Evolutionary conservation across 2,888 invertebrate species (phyloP), one percentile per base, ranked within the genome.

Genomic region (Rhamnusium bicolor): DNA sequence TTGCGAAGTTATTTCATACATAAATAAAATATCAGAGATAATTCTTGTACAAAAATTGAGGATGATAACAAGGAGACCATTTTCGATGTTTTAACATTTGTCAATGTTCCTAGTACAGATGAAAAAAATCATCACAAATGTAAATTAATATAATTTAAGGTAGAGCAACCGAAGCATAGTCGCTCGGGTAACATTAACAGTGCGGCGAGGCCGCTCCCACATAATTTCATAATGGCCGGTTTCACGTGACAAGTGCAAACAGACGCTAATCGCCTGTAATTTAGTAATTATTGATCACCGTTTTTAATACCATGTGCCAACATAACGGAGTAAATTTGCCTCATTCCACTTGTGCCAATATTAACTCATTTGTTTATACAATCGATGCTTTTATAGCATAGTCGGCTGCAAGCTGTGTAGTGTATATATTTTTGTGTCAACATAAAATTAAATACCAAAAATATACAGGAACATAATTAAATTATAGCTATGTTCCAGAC

Each of bases 231-330:
- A 86, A 86, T 86, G 85, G 86, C 79, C 82, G 85, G 86, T 86
- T 86, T 86, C 86, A 86, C 85, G 85, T 86, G 86, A 86, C 86
- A 86, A 86, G 86, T 86, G 85, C 86, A 86, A 86, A 86, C 86
- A 86, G 82, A 84, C 85, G 82, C 84, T 86, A 86, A 86, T 86
- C 86, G 86, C 83, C 80, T 82, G 83, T 86, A 86, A 86, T 86
- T 86, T 84, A 85, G 82, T 86, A 85, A 85, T 85, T 86, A 86
- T 86, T 82, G 86, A 86, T 85, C 81, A 85, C 80, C 75, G 79
- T 84, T 84, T 85, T 85, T 84, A 82, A 84, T 83, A 80, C 79
- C 74, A 77, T 80, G 76, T 81, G 77, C 79, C 78, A 82, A 81
- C 79, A 80, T 58, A 66, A 47, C 58, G 60, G 40, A 40, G 51